Base-by-base conservation (phyloP, 2,113 vertebrate species). In the Pelusios castaneus region DNA sequence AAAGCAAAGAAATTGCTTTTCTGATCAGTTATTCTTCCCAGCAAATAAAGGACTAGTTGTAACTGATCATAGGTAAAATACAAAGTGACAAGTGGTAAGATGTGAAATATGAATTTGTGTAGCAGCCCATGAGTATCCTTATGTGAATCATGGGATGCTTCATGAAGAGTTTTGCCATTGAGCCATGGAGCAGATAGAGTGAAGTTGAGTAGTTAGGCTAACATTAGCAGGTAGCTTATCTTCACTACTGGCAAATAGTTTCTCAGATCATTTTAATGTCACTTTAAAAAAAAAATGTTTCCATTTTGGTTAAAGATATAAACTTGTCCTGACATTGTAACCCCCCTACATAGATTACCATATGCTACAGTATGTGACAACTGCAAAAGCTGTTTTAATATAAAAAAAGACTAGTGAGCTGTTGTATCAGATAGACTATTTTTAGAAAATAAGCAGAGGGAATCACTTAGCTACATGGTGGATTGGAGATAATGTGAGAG, bases 51-150 rank as follows among this genome's bases (percentile, higher is more conserved):
- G 94, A 34, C 58, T 13, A 34, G 29, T 34, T 34, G 14, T 34
- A 93, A 58, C 2, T 25, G 29, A 22, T 22, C 80, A 5, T 10
- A 45, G 41, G 25, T 80, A 21, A 17, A 88, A 89, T 92, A 22
- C 16, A 84, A 93, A 85, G 4, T 63, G 60, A 63, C 10, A 5
- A 80, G 88, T 84, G 9, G 7, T 91, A 73, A 80, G 88, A 10
- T 89, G 63, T 88, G 79, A 91, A 89, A 89, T 88, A 49, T 56
- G 80, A 92, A 52, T 60, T 60, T 93, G 56, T 34, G 47, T 88
- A 91, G n/a, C 16, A 82, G n/a, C 17, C 13, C n/a, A 80, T 51
- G 27, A 12, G 5, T 31, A 60, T 27, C 58, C 29, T 29, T 60
- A 31, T 60, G 58, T 60, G 58, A 56, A 27, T 56, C 25, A 14